A percentile compares a stretch with the other conserved stretches of the same genome.
Evolutionary conservation across 2,797 vertebrate genomes (phyloP).

Genomic region (Gymnopithys bicolor): DNA sequence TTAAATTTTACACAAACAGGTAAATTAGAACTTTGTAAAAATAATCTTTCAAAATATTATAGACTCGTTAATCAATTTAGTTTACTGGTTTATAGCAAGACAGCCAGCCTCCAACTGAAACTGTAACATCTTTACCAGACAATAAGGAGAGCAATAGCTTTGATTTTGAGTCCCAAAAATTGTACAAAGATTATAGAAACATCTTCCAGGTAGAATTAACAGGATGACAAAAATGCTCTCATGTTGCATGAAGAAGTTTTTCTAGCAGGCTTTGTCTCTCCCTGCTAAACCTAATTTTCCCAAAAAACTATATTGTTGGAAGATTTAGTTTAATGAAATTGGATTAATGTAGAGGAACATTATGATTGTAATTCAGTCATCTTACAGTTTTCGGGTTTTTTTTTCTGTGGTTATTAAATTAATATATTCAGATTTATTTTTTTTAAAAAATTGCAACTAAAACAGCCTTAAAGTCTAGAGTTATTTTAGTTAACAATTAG

Average conservation of each 20-base stretch:
- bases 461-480: not conserved
- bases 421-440: not conserved
- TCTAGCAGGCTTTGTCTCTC: not conserved
- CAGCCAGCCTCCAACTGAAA: not conserved
- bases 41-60: not conserved
- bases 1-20: not conserved
- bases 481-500: not conserved
- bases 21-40: not conserved
- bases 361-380: not conserved
- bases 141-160: not conserved
- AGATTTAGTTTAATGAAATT: not conserved
- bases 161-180: not conserved
- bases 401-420: not conserved
- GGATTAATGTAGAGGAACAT: not conserved
- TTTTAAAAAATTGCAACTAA: not conserved
- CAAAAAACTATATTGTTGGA: not conserved
- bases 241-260: not conserved
- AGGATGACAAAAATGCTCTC: not conserved
- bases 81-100: not conserved
- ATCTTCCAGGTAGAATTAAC: not conserved
- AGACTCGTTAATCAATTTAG: not conserved
- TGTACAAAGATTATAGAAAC: not conserved
- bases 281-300: not conserved
- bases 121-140: not conserved
- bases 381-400: not conserved